Evolutionary conservation across 2,888 invertebrate genomes (phyloP).

Genomic region (Silvanus unidentatus): DNA sequence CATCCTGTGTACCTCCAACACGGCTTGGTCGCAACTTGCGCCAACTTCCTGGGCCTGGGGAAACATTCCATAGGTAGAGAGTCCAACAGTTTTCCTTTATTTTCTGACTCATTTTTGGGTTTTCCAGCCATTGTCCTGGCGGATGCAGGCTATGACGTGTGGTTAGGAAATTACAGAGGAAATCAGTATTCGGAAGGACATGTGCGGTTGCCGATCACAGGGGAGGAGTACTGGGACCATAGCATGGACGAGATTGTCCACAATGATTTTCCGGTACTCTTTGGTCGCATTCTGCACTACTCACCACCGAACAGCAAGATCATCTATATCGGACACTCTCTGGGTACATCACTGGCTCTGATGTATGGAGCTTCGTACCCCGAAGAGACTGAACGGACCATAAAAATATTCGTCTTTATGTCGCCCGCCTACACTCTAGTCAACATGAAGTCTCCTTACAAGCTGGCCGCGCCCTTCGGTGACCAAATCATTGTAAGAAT

Average conservation of each 20-base stretch:
- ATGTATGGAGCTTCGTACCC: conserved; percentile 64
- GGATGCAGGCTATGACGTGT: conserved; percentile 53
- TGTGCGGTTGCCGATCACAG: conserved; percentile 31
- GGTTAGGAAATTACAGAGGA: conserved; percentile 49
- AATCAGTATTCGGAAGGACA: conserved; percentile 39
- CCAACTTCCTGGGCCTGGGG: conserved; percentile 36
- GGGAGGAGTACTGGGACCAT: conserved; percentile 40
- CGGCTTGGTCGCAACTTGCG: conserved; percentile 36
- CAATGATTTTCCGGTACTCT: conserved; percentile 36
- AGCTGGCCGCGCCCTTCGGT: conserved; percentile 56
- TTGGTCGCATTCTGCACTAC: conserved; percentile 30
- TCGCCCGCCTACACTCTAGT: conserved; percentile 63
- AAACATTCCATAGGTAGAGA: conserved; percentile 39
- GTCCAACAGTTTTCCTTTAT: conserved; percentile 2
- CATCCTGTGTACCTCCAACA: conserved; percentile 41
- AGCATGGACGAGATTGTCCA: conserved; percentile 39
- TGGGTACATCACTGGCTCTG: conserved; percentile 72
- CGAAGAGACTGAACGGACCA: conserved; percentile 60
- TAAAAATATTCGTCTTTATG: conserved; percentile 57
- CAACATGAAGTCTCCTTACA: conserved; percentile 56
- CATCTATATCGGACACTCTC: conserved; percentile 82
- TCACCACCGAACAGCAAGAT: conserved; percentile 40
- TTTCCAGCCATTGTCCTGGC: conserved; percentile 45
- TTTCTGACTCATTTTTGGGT: too few relatives aligned
- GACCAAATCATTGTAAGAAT: conserved; percentile 30